These are phyloP conservation scores for Eubucco bourcierii DNA, from an alignment of 2,113 vertebrate species.

Conservation along the genomic window DNA sequence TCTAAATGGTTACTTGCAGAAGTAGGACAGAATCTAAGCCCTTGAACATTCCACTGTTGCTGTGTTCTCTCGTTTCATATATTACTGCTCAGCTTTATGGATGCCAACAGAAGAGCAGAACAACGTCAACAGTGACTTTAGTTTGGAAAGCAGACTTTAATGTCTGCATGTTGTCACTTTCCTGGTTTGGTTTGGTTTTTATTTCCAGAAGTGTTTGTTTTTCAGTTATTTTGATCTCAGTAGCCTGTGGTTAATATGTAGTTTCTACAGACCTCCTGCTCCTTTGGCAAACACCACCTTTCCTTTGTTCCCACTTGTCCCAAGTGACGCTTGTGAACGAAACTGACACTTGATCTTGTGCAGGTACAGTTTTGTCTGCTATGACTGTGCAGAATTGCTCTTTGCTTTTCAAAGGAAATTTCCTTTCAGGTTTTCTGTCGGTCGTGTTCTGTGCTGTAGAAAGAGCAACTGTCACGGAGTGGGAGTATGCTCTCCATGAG, in stretches of 20 bases:
- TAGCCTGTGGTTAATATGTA: background rate
- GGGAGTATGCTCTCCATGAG: fast-evolving
- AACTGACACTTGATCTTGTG: background rate
- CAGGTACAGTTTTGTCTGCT: background rate
- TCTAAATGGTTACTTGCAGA: background rate
- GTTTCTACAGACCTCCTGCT: background rate
- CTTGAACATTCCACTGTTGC: background rate
- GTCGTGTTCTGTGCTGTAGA: background rate
- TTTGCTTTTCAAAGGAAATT: background rate
- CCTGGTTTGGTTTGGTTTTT: background rate
- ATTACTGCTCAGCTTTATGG: background rate
- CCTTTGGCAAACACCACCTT: background rate
- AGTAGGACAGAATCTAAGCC: background rate
- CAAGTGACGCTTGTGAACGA: background rate
- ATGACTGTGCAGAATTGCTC: background rate
- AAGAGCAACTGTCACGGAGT: background rate
- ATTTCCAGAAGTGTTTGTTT: background rate
- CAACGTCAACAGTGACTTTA: background rate
- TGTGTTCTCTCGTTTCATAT: background rate
- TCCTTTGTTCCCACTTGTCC: background rate
- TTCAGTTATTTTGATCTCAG: conserved; percentile 2
- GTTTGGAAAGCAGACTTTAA: background rate
- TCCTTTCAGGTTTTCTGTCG: background rate
- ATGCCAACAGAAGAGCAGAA: background rate
- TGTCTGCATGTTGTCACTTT: background rate